Base-by-base conservation (phyloP, 2,797 vertebrate species). In the Aselliscus stoliczkanus region DNA sequence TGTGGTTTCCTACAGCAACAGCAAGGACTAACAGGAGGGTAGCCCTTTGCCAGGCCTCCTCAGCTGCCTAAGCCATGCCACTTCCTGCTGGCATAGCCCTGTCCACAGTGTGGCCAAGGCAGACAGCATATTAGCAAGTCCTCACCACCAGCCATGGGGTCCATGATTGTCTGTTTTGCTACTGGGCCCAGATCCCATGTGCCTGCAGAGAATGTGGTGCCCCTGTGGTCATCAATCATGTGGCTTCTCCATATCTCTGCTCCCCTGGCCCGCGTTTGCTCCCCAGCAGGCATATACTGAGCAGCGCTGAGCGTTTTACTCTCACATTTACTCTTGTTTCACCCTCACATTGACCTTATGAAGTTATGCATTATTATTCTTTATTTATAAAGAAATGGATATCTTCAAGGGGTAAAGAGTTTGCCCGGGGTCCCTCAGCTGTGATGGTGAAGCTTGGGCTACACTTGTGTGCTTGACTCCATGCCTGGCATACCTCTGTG, bases 211-310 rank as follows among this genome's bases (percentile, higher is more conserved):
- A 80, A 54, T 56, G 79, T 39, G 75, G 9, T 79, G 65, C 14
- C 47, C 56, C 9, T 1, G 76, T 60, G 72, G 52, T 21, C 77
- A 64, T 12, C 44, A 17, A 20, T 60, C 62, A 73, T 79, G 17
- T 44, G 84, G 18, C 25, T 84, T 88, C 75, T 91, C 34, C 39
- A 52, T 37, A 29, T 67, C 60, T 95, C 89, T 64, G 65, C 50
- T 60, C 34, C 31, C 27, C 27, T 47, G 54, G 42, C 65, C 44
- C 0, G 2, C 54, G 31, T 31, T 39, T 75, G 0, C 31, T 27
- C 9, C 25, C 42, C 47, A 34, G 75, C 7, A 25, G 47, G 21
- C 27, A 13, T 12, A 17, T 25, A 29, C 7, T 0, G 21, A 29
- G 21, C 18, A 11, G 27, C 11, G 21, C 17, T 11, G 15, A 60